Conservation (phyloP, 2,888 invertebrate species). For the Chalcosyrphus nemorum region DNA sequence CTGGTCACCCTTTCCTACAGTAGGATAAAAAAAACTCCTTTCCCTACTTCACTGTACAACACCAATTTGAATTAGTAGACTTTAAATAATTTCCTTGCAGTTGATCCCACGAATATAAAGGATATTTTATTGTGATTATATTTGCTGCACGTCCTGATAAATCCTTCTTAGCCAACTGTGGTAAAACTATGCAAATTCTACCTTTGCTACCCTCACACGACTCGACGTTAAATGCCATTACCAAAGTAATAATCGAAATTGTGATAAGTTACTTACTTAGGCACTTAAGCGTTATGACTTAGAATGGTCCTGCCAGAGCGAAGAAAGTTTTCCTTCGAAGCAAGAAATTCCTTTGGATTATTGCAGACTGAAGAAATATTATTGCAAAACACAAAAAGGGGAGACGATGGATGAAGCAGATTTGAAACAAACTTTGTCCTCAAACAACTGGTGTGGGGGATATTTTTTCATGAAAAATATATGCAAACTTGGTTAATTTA, state of each 20-base stretch:
- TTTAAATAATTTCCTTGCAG: slow-evolving; percentile 2
- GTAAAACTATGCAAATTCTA: slow-evolving; percentile 8
- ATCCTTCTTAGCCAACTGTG: neutral
- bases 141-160: neutral
- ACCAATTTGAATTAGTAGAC: neutral
- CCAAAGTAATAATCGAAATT: slow-evolving; percentile 42
- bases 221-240: neutral
- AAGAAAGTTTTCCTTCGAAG: neutral
- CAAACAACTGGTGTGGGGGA: neutral
- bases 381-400: neutral
- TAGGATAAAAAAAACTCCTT: neutral
- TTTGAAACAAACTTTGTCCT: slow-evolving; percentile 13
- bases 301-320: neutral
- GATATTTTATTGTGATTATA: neutral
- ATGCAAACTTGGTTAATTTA: slow-evolving; percentile 11
- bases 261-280: slow-evolving; percentile 40
- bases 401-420: neutral
- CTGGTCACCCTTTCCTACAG: neutral
- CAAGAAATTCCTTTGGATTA: neutral
- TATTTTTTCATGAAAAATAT: neutral
- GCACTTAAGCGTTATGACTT: neutral
- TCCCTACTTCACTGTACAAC: neutral
- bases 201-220: neutral
- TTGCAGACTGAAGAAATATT: neutral
- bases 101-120: neutral